These are phyloP conservation scores for zebrafish (Danio rerio) DNA, from an alignment of 2,113 vertebrate genomes.

Conservation along the genomic window DNA sequence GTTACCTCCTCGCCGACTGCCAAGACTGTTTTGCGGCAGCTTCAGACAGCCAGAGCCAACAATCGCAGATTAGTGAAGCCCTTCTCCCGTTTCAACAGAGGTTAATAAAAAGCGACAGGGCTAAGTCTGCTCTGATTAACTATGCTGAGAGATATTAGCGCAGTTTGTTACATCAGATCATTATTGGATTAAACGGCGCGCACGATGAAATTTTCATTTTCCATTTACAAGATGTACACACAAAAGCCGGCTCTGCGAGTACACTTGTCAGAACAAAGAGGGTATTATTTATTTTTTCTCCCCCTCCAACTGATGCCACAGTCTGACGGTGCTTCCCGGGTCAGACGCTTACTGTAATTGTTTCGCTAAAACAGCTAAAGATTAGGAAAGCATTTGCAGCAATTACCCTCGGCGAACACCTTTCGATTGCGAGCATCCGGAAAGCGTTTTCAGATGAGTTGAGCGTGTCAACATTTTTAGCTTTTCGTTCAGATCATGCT, in stretches of 20 bases:
- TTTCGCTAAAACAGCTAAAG: neutral
- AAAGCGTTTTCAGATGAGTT: neutral
- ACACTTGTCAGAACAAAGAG: slow-evolving; percentile 77
- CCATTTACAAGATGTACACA: slow-evolving; percentile 79
- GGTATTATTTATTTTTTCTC: slow-evolving; percentile 60
- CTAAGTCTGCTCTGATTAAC: slow-evolving; percentile 98
- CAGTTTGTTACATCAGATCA: slow-evolving; percentile 91
- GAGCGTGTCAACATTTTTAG: neutral
- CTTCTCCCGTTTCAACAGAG: slow-evolving; percentile 96
- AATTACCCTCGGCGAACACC: neutral
- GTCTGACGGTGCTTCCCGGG: neutral
- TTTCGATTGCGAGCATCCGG: slow-evolving; percentile 3
- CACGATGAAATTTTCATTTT: slow-evolving; percentile 94
- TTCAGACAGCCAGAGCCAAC: slow-evolving; percentile 91
- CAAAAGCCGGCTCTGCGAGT: slow-evolving; percentile 66
- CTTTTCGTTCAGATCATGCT: slow-evolving; percentile 1
- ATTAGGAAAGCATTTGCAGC: neutral
- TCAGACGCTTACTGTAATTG: neutral
- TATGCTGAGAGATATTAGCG: slow-evolving; percentile 94
- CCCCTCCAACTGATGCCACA: slow-evolving; percentile 35
- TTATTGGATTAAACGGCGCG: slow-evolving; percentile 95
- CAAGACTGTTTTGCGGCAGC: slow-evolving; percentile 85
- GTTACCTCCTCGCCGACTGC: slow-evolving; percentile 78
- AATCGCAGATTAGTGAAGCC: slow-evolving; percentile 92
- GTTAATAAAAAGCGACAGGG: slow-evolving; percentile 99